Evolutionary conservation across 2,797 vertebrate species (phyloP).

Genomic region (Calcarius lapponicus): DNA sequence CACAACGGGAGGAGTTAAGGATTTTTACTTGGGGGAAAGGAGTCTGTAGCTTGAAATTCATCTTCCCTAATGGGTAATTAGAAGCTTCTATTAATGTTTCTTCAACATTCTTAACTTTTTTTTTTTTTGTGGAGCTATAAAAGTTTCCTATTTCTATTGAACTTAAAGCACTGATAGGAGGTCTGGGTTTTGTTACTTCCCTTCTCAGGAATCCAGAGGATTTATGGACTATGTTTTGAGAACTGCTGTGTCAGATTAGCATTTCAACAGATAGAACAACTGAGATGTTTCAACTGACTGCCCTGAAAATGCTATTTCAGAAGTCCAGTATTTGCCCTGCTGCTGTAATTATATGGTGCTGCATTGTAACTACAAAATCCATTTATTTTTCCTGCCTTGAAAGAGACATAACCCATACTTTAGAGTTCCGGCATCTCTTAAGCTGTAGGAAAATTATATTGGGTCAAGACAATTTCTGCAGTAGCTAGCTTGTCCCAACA

Average conservation of each 20-base stretch:
- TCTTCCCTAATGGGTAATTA: background rate
- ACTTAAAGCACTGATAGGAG: background rate
- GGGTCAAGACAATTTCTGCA: background rate
- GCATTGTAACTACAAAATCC: background rate
- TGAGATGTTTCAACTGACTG: background rate
- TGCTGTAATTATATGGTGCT: background rate
- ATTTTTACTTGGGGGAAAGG: background rate
- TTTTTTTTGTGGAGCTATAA: background rate
- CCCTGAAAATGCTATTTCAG: background rate
- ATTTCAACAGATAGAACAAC: background rate
- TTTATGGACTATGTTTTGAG: background rate
- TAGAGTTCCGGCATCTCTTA: background rate
- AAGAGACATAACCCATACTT: background rate
- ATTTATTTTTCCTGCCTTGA: background rate
- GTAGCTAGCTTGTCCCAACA: background rate
- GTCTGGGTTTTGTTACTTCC: background rate
- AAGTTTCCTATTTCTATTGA: fast-evolving
- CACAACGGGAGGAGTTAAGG: background rate
- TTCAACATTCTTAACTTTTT: background rate
- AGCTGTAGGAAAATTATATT: background rate
- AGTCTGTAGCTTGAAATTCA: background rate
- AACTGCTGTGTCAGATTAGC: background rate
- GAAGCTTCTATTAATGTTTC: background rate
- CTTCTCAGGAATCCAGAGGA: background rate
- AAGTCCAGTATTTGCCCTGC: background rate